phyloP scores from a whole-genome alignment of 2,888 invertebrate species.

The Polydrusus cervinus region DNA sequence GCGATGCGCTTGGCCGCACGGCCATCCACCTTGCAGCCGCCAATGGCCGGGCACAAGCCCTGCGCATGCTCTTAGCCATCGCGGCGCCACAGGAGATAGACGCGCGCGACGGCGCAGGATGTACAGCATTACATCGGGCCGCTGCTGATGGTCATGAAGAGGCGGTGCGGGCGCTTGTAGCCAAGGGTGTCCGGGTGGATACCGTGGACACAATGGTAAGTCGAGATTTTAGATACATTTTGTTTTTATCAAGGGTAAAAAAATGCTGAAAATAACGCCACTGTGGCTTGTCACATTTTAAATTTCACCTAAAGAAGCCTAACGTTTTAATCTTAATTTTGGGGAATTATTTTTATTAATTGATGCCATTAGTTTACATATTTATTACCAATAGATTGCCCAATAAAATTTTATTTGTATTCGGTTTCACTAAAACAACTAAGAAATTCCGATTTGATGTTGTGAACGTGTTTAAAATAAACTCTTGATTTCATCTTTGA shows the following conservation, averaged over 20 bases:
- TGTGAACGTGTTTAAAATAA: not conserved
- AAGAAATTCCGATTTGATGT: not conserved
- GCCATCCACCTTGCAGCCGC: conserved; percentile 70
- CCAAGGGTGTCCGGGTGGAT: conserved; percentile 80
- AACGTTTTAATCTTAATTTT: too few species aligned
- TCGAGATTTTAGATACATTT: conserved; percentile 49
- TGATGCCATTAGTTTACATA: too few species aligned
- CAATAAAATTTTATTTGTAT: not conserved
- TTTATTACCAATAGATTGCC: not conserved
- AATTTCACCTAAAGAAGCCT: too few species aligned
- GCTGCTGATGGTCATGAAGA: conserved; percentile 88
- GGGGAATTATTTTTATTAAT: too few species aligned
- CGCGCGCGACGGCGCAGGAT: conserved; percentile 75
- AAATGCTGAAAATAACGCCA: too few species aligned
- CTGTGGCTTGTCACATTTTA: too few species aligned
- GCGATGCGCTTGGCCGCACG: conserved; percentile 68
- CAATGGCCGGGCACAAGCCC: conserved; percentile 67
- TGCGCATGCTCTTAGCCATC: conserved; percentile 67
- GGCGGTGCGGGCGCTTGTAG: conserved; percentile 81
- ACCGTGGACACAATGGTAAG: conserved; percentile 84
- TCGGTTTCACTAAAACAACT: not conserved
- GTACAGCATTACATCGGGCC: conserved; percentile 85
- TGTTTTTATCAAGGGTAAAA: too few species aligned
- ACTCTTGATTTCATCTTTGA: not conserved
- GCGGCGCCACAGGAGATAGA: conserved; percentile 73